Percentiles rank a stretch among this genome's conserved stretches.
Conservation (phyloP, 2,113 vertebrate species). For the Prunella himalayana region DNA sequence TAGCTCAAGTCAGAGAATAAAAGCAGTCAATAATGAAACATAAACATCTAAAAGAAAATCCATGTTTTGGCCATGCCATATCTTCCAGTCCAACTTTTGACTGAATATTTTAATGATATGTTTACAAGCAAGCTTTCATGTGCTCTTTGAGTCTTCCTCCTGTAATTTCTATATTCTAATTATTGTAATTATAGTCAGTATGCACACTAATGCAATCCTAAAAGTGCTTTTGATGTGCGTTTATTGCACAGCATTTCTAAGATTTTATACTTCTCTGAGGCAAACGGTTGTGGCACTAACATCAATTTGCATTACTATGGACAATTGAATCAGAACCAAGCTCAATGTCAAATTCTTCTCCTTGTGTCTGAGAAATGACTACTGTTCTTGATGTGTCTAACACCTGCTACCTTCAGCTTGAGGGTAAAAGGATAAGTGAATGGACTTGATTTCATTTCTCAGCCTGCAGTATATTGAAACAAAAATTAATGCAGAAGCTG, state of each 20-base stretch:
- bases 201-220: background rate
- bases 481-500: background rate
- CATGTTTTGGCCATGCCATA: background rate
- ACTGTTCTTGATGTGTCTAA: background rate
- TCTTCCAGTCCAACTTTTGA: constrained; percentile 1
- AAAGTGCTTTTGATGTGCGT: background rate
- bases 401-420: background rate
- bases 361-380: background rate
- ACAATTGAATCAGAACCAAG: background rate
- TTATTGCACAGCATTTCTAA: background rate
- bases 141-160: constrained; percentile 2
- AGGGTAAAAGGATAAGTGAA: background rate
- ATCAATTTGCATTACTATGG: background rate
- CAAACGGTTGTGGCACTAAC: background rate
- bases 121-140: background rate
- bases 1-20: background rate
- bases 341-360: background rate
- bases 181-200: constrained; percentile 7
- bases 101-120: background rate
- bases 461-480: background rate
- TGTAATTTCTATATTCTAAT: constrained; percentile 13
- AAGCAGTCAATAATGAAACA: background rate
- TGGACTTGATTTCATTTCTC: background rate
- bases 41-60: background rate
- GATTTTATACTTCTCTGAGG: background rate